These are phyloP conservation scores for Motacilla tschutschensis DNA, from an alignment of 2,113 vertebrate genomes.

Conservation along the genomic window DNA sequence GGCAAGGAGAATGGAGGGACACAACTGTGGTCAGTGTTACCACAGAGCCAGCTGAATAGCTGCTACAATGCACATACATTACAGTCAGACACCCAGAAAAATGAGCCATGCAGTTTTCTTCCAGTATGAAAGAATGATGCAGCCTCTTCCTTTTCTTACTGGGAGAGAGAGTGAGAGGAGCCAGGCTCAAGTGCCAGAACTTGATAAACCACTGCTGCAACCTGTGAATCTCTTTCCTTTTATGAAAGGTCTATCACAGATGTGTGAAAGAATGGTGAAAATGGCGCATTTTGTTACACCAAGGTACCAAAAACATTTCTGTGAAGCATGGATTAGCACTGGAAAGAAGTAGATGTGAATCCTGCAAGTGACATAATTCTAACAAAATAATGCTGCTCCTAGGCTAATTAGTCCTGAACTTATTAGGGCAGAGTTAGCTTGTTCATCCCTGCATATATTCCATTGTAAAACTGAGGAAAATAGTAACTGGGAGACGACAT, in stretches of 20 bases:
- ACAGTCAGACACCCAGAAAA: neutral
- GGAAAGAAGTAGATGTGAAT: neutral
- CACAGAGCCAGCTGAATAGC: neutral
- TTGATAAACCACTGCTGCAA: neutral
- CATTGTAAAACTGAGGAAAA: neutral
- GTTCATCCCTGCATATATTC: neutral
- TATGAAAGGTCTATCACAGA: neutral
- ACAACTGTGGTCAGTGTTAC: neutral
- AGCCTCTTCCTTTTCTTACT: neutral
- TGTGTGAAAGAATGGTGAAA: neutral
- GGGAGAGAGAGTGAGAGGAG: neutral
- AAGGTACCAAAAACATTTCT: neutral
- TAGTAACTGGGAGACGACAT: neutral
- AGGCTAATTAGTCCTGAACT: neutral
- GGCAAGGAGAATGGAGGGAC: neutral
- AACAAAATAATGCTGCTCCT: neutral
- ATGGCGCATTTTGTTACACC: neutral
- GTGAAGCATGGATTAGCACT: neutral
- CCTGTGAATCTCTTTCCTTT: neutral
- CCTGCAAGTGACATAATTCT: neutral
- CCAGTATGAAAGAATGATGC: neutral
- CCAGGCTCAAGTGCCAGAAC: neutral
- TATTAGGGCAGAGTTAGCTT: neutral
- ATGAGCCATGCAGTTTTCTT: neutral
- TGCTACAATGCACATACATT: neutral